A percentile compares a stretch with the other conserved stretches of the same genome.
Evolutionary conservation across 2,888 invertebrate species (phyloP).

Genomic region (Exephanes ischioxanthus): DNA sequence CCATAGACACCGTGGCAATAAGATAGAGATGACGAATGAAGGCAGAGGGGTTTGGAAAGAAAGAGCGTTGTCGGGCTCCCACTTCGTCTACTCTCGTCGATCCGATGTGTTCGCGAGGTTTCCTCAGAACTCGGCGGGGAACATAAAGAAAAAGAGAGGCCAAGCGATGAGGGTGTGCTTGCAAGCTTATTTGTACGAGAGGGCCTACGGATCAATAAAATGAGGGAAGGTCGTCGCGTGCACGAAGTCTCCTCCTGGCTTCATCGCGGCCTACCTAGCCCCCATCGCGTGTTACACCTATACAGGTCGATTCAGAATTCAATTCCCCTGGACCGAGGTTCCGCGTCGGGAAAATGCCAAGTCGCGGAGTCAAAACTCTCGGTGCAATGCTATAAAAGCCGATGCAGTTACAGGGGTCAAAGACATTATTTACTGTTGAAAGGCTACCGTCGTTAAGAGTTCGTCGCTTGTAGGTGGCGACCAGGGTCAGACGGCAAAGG

Average conservation of each 20-base stretch:
- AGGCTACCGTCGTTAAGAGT: constrained; percentile 36
- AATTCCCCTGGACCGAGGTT: constrained; percentile 3
- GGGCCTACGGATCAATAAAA: constrained; percentile 82
- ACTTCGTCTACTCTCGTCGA: constrained; percentile 23
- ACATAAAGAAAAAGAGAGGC: constrained; percentile 44
- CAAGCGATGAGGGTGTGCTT: constrained; percentile 73
- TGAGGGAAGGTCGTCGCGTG: constrained; percentile 83
- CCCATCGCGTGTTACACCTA: constrained; percentile 65
- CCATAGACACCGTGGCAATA: constrained; percentile 53
- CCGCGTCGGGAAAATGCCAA: constrained; percentile 4
- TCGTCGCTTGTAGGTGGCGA: constrained; percentile 39
- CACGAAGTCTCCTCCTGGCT: constrained; percentile 79
- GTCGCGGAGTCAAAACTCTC: constrained; percentile 15
- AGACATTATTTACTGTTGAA: constrained; percentile 33
- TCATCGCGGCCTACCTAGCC: constrained; percentile 72
- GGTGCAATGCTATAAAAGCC: constrained; percentile 22
- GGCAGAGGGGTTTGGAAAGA: constrained; percentile 54
- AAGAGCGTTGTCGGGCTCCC: constrained; percentile 66
- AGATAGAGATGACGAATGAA: constrained; percentile 59
- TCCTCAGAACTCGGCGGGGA: constrained; percentile 73
- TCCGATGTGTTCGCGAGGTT: constrained; percentile 70
- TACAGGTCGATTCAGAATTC: constrained; percentile 56
- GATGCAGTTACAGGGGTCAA: constrained; percentile 36
- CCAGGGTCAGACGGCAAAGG: constrained; percentile 44
- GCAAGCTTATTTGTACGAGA: constrained; percentile 82